Base-by-base conservation (phyloP, 1,140 invertebrate species). In the Battus philenor region DNA sequence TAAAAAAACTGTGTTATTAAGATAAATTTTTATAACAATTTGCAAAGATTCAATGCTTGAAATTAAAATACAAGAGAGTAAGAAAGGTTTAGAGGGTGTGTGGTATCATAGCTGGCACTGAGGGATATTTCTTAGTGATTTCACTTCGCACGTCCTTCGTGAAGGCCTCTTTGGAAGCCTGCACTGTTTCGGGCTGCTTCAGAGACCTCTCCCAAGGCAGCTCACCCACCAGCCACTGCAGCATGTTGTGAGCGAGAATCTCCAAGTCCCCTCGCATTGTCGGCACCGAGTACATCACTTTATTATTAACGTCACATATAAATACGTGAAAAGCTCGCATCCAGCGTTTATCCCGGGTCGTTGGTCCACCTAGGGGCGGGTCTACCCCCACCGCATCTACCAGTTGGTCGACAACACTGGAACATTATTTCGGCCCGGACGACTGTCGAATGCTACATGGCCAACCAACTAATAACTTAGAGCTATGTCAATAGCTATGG, bases 221-320 rank as follows among this genome's bases (percentile, higher is more conserved):
- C 43, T 87, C 86, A 4, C 93, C 92, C 44, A 91, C 90, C 6
- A 97, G 68, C 97, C 97, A 99, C 52, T 97, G 93, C 17, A 98
- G 89, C 64, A 98, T 88, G 86, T 98, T 98, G 65, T 96, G 98
- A 4, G 90, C 94, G 0, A 99, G 86, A 46, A 97, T 96, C 87
- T 98, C 97, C 1, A 98, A 77, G 81, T 98, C 97, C 1, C 95
- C 93, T 57, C 97, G 87, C 71, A 94, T 90, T 24, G 95, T 95
- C 47, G 93, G 88, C 30, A 93, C 95, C 94, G 55, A 47, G 47
- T 85, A n/a, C n/a, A 70, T 39, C 18, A 45, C 38, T 22, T 43
- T 24, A n/a, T n/a, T n/a, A n/a, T n/a, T n/a, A 27, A 22, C 22
- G 11, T 6, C 6, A 26, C 11, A 5, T 10, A 15, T 20, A 29